Base-by-base conservation (phyloP, 2,888 invertebrate genomes). In the Coecobrya sp. region DNA sequence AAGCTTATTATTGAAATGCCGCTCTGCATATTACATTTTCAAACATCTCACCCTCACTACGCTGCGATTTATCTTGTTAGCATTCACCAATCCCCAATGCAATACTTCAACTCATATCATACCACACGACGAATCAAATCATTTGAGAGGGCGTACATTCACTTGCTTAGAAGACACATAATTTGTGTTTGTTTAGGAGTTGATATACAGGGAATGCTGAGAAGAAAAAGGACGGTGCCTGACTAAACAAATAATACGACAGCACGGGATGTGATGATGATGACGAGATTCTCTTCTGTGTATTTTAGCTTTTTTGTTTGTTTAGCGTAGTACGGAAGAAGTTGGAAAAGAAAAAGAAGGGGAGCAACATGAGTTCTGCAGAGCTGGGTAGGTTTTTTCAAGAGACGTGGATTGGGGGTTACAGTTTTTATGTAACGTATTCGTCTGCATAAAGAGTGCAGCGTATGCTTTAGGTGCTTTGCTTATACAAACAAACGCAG, bases 171-270 rank as follows among this genome's bases (percentile, higher is more conserved):
- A 19, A 45, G 70, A 42, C 86, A 68, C 79, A 91, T 86, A 86
- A 86, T 92, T 89, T 92, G 92, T 88, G 84, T 84, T 88, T 92
- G 92, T 88, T 84, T 85, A 92, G 92, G 42, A 90, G 92, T 49
- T 85, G 87, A 87, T 82, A 87, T 82, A 65, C 55, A 11, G 49
- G 8, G 16, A 55, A 30, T n/a, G 59, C 59, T 11, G 42, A 65
- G 55, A 85, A 85, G 42, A 65, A 85, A 65, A 42, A 85, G 42
- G 85, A 85, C 42, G 65, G 10, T 13, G 22, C n/a, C 45, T 27
- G 73, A 88, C 65, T 76, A 90, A 85, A 89, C 85, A 85, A 90
- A 85, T 36, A 89, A 59, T 30, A 36, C 82, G 10, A 36, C 82
- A 52, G 52, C 55, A 30, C 8, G 13, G 13, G 19, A n/a, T 30